Percentiles rank a stretch among this genome's conserved stretches.
Evolutionary conservation across 2,113 vertebrate species (phyloP).

Genomic region (Hippocampus comes): DNA sequence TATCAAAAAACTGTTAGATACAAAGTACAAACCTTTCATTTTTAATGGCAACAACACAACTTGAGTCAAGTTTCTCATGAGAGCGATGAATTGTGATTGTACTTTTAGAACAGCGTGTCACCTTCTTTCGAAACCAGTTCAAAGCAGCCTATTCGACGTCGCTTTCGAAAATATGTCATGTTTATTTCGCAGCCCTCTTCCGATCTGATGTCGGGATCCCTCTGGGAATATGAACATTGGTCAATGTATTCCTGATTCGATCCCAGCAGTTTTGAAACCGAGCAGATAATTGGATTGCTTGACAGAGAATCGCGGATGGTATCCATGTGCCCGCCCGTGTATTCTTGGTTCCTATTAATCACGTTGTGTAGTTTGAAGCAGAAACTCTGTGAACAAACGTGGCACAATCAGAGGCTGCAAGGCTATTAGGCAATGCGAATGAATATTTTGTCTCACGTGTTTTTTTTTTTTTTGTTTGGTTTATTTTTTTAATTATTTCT

Average conservation of each 20-base stretch:
- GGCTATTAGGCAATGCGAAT: background rate
- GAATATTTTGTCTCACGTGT: background rate
- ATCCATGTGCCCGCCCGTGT: background rate
- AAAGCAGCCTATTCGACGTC: background rate
- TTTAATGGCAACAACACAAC: constrained; percentile 73
- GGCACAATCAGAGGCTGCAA: background rate
- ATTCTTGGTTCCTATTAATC: background rate
- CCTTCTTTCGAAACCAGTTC: background rate
- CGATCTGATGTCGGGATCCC: background rate
- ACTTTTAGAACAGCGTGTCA: constrained; percentile 19
- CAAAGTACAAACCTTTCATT: constrained; percentile 77
- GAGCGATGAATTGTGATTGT: constrained; percentile 55
- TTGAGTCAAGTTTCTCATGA: constrained; percentile 60
- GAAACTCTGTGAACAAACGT: background rate
- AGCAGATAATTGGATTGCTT: background rate
- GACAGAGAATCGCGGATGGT: background rate
- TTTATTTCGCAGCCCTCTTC: background rate
- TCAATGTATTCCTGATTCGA: background rate
- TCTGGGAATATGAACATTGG: background rate
- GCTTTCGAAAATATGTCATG: background rate
- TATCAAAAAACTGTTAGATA: constrained; percentile 76
- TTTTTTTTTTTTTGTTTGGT: background rate
- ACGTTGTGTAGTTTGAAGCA: background rate
- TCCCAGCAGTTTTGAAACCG: background rate
- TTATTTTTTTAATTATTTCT: background rate